Base-by-base conservation (phyloP, 2,797 vertebrate species). In the Synaphobranchus kaupii region DNA sequence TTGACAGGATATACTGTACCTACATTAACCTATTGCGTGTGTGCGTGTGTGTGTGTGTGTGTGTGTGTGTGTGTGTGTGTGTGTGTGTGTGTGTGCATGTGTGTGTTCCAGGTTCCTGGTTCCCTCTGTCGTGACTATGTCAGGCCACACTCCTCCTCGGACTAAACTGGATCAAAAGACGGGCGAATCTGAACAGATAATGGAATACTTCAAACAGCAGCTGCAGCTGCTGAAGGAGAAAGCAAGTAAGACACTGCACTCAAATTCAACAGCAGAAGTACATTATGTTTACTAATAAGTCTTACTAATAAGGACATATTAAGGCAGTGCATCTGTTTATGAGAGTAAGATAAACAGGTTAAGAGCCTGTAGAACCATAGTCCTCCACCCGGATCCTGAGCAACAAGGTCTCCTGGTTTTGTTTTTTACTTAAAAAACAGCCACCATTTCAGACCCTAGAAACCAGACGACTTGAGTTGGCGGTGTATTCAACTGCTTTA, bases 141-240 rank as follows among this genome's bases (percentile, higher is more conserved):
- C 96, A 90, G 91, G 93, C 54, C 93, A 87, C 91, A 95, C 93
- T 39, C 92, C 94, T 88, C 92, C 97, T 83, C 91, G 98, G 88
- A 96, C 92, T 90, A 96, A 97, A 88, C 89, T 98, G 66, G 96
- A 97, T 39, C 97, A 97, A 13, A 97, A 97, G 84, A 97, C 98
- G 2, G 95, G 96, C 0, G 97, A 98, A 83, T 95, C 96, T 0
- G 96, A 97, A 91, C 96, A 97, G 94, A 96, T 99, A 88, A 95
- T 98, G 93, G 97, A 98, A 76, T 98, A 97, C 90, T 96, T 99
- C 22, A 97, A 96, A 89, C 97, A 98, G 31, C 98, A 99, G 86
- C 94, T 98, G 13, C 94, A 97, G 92, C 95, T 98, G 89, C 94
- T 96, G n/a, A 96, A 97, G 90, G 98, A 99, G 90, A 99, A 99